phyloP scores from a whole-genome alignment of 2,113 vertebrate species.

The Circaetus cinerascens region DNA sequence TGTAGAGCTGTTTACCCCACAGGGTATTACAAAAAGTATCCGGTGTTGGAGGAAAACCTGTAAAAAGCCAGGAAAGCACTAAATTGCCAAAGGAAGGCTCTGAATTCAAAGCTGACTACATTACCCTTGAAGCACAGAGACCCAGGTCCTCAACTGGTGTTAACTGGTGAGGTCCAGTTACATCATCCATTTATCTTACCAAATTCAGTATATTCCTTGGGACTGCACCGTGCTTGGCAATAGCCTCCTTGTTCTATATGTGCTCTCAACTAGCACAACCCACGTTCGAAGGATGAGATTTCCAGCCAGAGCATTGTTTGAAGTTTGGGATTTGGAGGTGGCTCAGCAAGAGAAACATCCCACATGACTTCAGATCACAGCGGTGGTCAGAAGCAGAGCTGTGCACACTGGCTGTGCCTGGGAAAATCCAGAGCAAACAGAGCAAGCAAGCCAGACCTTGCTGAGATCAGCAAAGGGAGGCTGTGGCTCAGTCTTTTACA shows the following conservation, averaged over 20 bases:
- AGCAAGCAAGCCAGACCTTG: background rate
- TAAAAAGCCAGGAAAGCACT: background rate
- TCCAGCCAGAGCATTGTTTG: background rate
- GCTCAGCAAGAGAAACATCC: slow-evolving; percentile 9
- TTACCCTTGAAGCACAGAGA: background rate
- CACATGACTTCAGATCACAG: slow-evolving; percentile 7
- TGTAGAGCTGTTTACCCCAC: background rate
- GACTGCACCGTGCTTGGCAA: background rate
- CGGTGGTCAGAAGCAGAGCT: background rate
- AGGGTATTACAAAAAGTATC: background rate
- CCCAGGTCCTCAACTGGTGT: background rate
- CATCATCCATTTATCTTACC: background rate
- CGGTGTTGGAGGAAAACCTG: background rate
- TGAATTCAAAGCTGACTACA: background rate
- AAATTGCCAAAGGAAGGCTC: background rate
- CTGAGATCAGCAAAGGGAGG: background rate
- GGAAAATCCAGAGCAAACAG: slow-evolving; percentile 15
- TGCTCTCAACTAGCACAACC: background rate
- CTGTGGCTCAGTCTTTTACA: background rate
- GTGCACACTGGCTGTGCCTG: background rate
- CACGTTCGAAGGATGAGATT: background rate
- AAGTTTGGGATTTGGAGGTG: slow-evolving; percentile 9
- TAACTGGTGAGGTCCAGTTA: background rate
- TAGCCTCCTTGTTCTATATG: background rate
- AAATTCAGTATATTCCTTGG: background rate